These are phyloP conservation scores for Zaprionus kolodkinae DNA, from an alignment of 1,140 invertebrate species.

Conservation along the genomic window DNA sequence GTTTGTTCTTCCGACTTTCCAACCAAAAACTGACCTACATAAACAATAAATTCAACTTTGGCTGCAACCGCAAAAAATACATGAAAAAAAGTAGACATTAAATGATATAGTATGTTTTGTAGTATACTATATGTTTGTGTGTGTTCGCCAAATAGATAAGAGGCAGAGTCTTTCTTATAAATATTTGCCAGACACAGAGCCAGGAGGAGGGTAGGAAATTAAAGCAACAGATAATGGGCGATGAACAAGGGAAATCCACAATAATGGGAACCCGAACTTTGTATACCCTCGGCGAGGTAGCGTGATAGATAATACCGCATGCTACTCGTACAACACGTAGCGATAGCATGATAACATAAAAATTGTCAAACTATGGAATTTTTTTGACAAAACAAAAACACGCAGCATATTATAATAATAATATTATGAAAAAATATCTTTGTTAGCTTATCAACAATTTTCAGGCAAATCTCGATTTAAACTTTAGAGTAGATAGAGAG, in stretches of 20 bases:
- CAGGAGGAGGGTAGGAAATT: slow-evolving; percentile 8
- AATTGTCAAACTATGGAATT: not conserved
- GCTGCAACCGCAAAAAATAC: slow-evolving; percentile 34
- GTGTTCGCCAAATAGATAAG: not conserved
- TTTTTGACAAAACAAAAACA: not conserved
- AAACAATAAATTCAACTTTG: slow-evolving; percentile 44
- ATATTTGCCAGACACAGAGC: slow-evolving; percentile 13
- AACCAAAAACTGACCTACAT: slow-evolving; percentile 66
- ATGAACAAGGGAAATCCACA: not conserved
- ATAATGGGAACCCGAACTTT: not conserved
- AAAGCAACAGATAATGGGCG: not conserved
- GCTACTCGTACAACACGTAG: not conserved
- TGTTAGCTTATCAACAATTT: not conserved
- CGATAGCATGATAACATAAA: not conserved
- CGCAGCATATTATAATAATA: not conserved
- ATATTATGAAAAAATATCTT: not conserved
- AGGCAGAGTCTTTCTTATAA: slow-evolving; percentile 6
- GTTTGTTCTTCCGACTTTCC: not conserved
- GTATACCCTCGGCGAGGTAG: not conserved
- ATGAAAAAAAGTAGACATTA: not conserved
- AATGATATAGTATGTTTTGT: not conserved
- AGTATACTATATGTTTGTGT: not conserved
- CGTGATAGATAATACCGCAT: not conserved
- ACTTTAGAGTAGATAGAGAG: not conserved
- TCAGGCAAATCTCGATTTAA: not conserved